Conservation (phyloP, 2,888 invertebrate genomes). For the Rhagophthalmus giganteus region DNA sequence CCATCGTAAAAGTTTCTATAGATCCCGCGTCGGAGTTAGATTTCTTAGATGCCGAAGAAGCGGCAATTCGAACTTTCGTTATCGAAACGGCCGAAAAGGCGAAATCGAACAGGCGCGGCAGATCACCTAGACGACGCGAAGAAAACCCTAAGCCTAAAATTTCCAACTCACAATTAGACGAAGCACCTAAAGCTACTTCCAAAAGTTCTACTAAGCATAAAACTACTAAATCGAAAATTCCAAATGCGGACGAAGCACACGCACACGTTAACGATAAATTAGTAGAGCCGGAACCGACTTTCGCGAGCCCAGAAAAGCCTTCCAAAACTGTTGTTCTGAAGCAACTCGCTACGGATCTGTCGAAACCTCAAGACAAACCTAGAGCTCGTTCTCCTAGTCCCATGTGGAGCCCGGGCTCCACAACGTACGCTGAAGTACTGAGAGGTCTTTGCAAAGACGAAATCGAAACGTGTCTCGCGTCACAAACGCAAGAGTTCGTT, state of each 20-base stretch:
- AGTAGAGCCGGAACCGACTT: conserved; percentile 11
- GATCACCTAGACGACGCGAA: conserved; percentile 58
- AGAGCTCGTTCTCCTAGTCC: conserved; percentile 69
- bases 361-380: conserved; percentile 44
- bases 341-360: conserved; percentile 18
- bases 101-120: conserved; percentile 56
- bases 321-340: conserved; percentile 16
- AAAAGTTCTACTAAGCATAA: no score
- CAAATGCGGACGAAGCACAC: background rate
- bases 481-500: background rate
- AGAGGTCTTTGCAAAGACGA: conserved; percentile 56
- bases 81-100: conserved; percentile 40
- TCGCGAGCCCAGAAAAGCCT: conserved; percentile 12
- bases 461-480: conserved; percentile 1
- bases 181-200: no score
- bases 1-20: conserved; percentile 30
- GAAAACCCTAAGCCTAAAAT: conserved; percentile 39
- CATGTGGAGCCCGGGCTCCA: conserved; percentile 73
- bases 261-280: conserved; percentile 1
- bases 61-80: conserved; percentile 21
- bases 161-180: no score
- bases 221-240: background rate
- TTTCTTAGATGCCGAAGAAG: conserved; percentile 9
- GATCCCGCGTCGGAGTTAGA: conserved; percentile 20
- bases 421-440: conserved; percentile 79